These are phyloP conservation scores for Procavia capensis DNA, from an alignment of 2,113 vertebrate species.

Conservation along the genomic window DNA sequence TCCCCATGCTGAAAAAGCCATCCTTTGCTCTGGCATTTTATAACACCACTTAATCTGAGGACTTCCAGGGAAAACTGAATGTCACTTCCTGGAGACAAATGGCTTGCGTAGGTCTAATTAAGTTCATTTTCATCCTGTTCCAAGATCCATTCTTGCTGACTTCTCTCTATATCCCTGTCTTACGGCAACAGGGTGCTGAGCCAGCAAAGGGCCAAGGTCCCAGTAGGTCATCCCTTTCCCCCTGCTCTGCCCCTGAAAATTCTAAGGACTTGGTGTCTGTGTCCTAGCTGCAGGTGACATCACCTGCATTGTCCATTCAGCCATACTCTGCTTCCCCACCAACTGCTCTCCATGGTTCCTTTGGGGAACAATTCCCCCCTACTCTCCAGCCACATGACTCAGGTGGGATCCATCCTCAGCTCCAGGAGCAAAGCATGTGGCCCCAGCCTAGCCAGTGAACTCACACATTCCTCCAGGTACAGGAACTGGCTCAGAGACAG, in stretches of 20 bases:
- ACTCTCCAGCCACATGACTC: neutral
- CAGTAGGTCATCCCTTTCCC: neutral
- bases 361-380: neutral
- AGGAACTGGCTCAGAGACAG: neutral
- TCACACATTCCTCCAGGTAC: neutral
- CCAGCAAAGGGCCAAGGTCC: neutral
- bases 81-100: slow-evolving; percentile 80
- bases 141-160: slow-evolving; percentile 60
- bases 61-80: slow-evolving; percentile 79
- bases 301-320: neutral
- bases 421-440: neutral
- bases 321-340: rapidly evolving
- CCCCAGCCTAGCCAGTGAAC: too few relatives aligned
- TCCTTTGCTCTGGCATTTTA: slow-evolving; percentile 68
- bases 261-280: neutral
- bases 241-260: neutral
- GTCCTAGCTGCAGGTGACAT: neutral
- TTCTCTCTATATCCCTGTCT: neutral
- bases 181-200: neutral
- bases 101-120: slow-evolving; percentile 75
- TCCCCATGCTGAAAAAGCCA: slow-evolving; percentile 46
- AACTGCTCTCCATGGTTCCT: neutral
- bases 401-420: neutral
- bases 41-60: slow-evolving; percentile 72
- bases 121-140: slow-evolving; percentile 67